Evolutionary conservation across 2,113 vertebrate species (phyloP).

Genomic region (Ranitomeya variabilis): DNA sequence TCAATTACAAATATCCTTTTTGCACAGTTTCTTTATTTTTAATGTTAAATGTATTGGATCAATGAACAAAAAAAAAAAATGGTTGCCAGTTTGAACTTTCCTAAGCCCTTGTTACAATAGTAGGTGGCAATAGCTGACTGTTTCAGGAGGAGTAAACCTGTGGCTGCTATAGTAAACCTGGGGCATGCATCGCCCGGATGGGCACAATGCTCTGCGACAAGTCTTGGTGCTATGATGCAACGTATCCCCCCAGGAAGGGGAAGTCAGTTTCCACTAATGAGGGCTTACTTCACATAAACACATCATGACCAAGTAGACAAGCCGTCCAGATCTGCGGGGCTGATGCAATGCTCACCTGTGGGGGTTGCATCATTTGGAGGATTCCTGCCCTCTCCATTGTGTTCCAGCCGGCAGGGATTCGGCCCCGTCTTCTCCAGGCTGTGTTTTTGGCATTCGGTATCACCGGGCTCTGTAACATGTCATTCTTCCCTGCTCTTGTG

Average conservation of each 20-base stretch:
- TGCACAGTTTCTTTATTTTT: too few species aligned
- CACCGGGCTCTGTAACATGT: neutral
- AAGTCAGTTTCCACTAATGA: conserved; percentile 5
- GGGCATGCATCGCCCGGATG: too few species aligned
- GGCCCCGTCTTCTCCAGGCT: neutral
- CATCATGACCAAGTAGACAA: neutral
- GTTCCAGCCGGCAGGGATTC: neutral
- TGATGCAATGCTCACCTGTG: conserved; percentile 26
- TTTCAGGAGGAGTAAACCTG: too few species aligned
- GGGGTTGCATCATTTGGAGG: conserved; percentile 17
- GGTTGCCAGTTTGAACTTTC: too few species aligned
- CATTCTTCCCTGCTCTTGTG: neutral
- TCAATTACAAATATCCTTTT: too few species aligned
- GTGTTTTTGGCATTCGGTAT: neutral
- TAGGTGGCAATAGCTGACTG: too few species aligned
- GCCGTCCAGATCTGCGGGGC: neutral
- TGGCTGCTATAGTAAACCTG: too few species aligned
- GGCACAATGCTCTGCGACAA: neutral
- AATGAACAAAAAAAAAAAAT: too few species aligned
- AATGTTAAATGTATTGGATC: too few species aligned
- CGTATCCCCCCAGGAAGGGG: neutral
- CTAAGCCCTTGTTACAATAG: too few species aligned
- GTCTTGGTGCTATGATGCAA: neutral
- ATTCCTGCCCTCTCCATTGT: neutral
- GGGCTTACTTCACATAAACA: neutral